Conservation (phyloP, 2,888 invertebrate genomes). For the Tigriopus californicus region DNA sequence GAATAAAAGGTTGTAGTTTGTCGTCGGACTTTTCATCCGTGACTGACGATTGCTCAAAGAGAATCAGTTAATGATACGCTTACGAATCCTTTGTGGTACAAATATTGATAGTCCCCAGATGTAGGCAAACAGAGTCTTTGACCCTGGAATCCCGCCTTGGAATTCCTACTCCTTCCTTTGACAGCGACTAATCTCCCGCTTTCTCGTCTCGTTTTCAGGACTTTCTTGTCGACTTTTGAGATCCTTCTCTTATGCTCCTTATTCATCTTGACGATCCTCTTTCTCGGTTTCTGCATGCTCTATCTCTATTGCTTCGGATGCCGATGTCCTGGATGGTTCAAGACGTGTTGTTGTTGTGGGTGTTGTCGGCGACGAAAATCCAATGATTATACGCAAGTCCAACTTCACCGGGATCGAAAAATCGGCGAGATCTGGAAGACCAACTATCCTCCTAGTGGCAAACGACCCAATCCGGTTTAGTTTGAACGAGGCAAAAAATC, state of each 20-base stretch:
- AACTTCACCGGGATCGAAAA: slow-evolving; percentile 8
- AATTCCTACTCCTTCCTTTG: too few relatives aligned
- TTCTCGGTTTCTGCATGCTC: background rate
- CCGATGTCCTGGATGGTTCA: background rate
- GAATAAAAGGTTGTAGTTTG: too few relatives aligned
- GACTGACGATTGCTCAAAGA: too few relatives aligned
- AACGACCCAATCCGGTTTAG: too few relatives aligned
- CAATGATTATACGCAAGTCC: slow-evolving; percentile 1
- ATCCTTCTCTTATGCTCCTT: slow-evolving; percentile 6
- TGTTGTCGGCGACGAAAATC: background rate
- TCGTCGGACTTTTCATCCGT: too few relatives aligned
- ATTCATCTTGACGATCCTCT: background rate
- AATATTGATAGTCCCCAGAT: too few relatives aligned
- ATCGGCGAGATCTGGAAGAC: slow-evolving; percentile 11
- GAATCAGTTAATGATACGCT: too few relatives aligned
- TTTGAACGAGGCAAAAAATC: too few relatives aligned
- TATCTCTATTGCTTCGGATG: slow-evolving; percentile 8
- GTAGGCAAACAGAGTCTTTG: too few relatives aligned
- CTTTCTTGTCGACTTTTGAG: slow-evolving; percentile 8
- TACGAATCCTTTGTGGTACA: too few relatives aligned
- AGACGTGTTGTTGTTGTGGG: background rate
- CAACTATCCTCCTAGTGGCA: background rate
- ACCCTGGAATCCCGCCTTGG: too few relatives aligned
- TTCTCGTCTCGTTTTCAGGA: slow-evolving; percentile 8
- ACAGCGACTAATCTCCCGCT: too few relatives aligned